Conservation (phyloP, 1,140 invertebrate species). For the Cephus cinctus region DNA sequence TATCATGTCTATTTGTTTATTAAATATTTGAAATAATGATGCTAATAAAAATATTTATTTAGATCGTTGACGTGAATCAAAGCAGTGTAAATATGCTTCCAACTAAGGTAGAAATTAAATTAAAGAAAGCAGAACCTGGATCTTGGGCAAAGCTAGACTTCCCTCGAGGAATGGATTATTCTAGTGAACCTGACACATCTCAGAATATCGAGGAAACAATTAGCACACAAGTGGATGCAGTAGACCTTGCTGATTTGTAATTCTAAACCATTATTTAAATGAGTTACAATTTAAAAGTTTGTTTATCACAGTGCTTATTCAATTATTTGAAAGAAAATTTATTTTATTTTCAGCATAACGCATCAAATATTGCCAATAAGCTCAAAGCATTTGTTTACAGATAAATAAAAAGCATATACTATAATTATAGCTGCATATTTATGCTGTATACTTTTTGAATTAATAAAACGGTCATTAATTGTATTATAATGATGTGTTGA, state of each 20-base stretch:
- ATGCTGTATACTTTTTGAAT: no score
- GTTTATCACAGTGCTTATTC: neutral
- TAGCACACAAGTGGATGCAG: constrained; percentile 50
- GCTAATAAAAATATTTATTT: constrained; percentile 20
- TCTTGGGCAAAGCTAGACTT: constrained; percentile 80
- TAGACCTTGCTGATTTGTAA: constrained; percentile 52
- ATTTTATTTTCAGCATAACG: neutral
- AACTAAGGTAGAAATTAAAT: constrained; percentile 94
- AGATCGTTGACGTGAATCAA: constrained; percentile 70
- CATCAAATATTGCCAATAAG: no score
- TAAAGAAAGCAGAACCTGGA: constrained; percentile 83
- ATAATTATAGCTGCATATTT: no score
- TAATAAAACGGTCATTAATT: no score
- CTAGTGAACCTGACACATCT: constrained; percentile 23
- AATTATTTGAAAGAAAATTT: neutral
- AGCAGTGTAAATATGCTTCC: constrained; percentile 78
- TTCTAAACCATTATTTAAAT: constrained; percentile 38
- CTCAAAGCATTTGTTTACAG: no score
- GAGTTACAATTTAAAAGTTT: neutral
- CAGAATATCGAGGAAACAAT: constrained; percentile 39
- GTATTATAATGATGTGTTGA: no score
- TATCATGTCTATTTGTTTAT: neutral
- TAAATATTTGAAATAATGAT: no score
- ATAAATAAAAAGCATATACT: no score
- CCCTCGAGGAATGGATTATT: constrained; percentile 42